These are phyloP conservation scores for Rhinichthys osculus DNA, from an alignment of 2,797 vertebrate species.

Conservation along the genomic window DNA sequence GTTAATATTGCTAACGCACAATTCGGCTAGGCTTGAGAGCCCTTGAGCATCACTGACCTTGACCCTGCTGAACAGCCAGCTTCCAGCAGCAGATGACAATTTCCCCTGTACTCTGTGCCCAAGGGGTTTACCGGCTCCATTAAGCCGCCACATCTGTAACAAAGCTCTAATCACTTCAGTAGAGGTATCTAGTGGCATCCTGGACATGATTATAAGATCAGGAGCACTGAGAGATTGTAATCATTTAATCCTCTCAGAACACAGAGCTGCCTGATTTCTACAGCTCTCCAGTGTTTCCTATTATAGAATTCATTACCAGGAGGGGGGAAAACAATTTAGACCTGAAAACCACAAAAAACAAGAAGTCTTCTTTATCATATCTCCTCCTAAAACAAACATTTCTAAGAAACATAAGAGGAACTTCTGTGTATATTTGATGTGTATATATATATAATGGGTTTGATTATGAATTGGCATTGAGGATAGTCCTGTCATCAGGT, in stretches of 20 bases:
- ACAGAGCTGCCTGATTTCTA: slow-evolving; percentile 74
- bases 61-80: slow-evolving; percentile 10
- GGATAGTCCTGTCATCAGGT: neutral
- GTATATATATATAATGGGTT: too few species aligned
- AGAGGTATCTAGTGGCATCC: slow-evolving; percentile 78
- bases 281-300: slow-evolving; percentile 62
- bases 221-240: slow-evolving; percentile 80
- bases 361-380: slow-evolving; percentile 2
- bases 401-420: neutral
- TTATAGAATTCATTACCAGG: slow-evolving; percentile 59
- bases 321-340: slow-evolving; percentile 50
- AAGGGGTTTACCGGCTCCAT: slow-evolving; percentile 55
- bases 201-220: slow-evolving; percentile 85
- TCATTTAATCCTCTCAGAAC: slow-evolving; percentile 84
- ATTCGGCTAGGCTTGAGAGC: slow-evolving; percentile 30
- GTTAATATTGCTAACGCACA: slow-evolving; percentile 34
- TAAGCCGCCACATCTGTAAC: slow-evolving; percentile 72
- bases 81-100: slow-evolving; percentile 39
- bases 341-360: slow-evolving; percentile 24
- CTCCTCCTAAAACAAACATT: slow-evolving; percentile 43
- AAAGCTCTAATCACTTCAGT: slow-evolving; percentile 79
- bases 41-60: slow-evolving; percentile 44
- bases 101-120: slow-evolving; percentile 29
- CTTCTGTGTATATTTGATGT: slow-evolving; percentile 8
- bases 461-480: too few species aligned